These are phyloP conservation scores for Myanophis thanlyinensis DNA, from an alignment of 2,113 vertebrate genomes.

Conservation along the genomic window DNA sequence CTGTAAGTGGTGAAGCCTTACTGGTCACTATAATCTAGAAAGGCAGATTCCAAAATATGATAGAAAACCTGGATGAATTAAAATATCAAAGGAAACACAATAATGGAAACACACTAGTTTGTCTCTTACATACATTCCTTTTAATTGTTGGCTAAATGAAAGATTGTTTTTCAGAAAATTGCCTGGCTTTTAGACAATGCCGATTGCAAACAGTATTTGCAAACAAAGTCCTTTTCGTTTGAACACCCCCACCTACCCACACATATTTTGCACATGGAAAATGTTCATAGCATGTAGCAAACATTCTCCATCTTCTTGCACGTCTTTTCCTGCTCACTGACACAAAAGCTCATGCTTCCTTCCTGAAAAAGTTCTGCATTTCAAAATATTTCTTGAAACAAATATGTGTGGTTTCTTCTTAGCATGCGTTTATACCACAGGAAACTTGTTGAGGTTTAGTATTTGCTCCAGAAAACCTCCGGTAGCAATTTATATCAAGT, in stretches of 20 bases:
- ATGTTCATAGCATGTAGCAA: background rate
- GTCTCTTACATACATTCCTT: background rate
- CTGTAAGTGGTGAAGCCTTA: background rate
- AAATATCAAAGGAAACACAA: background rate
- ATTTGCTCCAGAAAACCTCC: constrained; percentile 40
- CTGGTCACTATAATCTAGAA: background rate
- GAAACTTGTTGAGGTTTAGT: constrained; percentile 30
- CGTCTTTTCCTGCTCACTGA: background rate
- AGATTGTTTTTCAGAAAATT: background rate
- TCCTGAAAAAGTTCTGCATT: constrained; percentile 7
- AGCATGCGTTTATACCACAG: constrained; percentile 28
- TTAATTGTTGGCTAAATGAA: background rate
- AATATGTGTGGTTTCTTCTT: constrained; percentile 7
- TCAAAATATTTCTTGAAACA: constrained; percentile 19
- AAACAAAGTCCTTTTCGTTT: background rate
- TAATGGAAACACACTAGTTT: background rate
- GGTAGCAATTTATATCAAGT: constrained; percentile 24
- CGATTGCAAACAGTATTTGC: background rate
- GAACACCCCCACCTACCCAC: background rate
- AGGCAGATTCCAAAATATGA: background rate
- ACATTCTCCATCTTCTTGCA: background rate
- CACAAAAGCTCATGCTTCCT: background rate
- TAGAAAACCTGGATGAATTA: background rate
- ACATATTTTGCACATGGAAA: background rate
- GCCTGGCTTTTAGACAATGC: background rate